Evolutionary conservation across 2,797 vertebrate species (phyloP), one percentile per base, ranked within the genome.

Genomic region (Chelmon rostratus): DNA sequence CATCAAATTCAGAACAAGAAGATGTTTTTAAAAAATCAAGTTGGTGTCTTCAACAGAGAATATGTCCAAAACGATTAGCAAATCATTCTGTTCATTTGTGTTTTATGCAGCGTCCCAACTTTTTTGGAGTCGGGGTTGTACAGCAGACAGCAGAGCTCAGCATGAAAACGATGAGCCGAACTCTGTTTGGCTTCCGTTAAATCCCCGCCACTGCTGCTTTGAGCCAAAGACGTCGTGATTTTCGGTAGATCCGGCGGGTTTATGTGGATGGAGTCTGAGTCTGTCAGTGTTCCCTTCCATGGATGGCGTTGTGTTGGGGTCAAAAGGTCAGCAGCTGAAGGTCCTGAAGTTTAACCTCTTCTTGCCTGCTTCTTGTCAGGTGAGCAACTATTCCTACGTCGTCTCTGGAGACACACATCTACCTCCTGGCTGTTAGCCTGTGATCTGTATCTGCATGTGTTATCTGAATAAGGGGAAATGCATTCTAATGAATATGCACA

Each of bases 111-210:
- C 28, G 4, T 31, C 28, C 28, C 28, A 4, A 31, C 28, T 31
- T 31, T 31, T 31, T 31, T 28, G 31, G 2, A 31, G 31, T 31
- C 28, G 31, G 28, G 28, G 11, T 52, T 82, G 64, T 50, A 87
- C 77, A 80, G 81, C 85, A 86, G 78, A 68, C 69, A 66, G 75
- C 35, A 28, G 61, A 84, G 42, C 72, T 67, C 10, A 11, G 56
- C 78, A 65, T 86, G 81, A 76, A 80, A 88, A 68, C 47, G 59
- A 76, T 74, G 78, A 84, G 81, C 47, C 79, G 71, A 85, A 69
- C 66, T 79, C 71, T 56, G 71, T 69, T 76, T 83, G 85, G 56
- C 62, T 78, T 76, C 79, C 35, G 74, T 86, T 81, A 88, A 85
- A 79, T 54, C 57, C 7, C 65, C 28, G 57, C 68, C 61, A 23